These are phyloP conservation scores for Apotomis capreana DNA, from an alignment of 2,888 invertebrate genomes.

Conservation along the genomic window DNA sequence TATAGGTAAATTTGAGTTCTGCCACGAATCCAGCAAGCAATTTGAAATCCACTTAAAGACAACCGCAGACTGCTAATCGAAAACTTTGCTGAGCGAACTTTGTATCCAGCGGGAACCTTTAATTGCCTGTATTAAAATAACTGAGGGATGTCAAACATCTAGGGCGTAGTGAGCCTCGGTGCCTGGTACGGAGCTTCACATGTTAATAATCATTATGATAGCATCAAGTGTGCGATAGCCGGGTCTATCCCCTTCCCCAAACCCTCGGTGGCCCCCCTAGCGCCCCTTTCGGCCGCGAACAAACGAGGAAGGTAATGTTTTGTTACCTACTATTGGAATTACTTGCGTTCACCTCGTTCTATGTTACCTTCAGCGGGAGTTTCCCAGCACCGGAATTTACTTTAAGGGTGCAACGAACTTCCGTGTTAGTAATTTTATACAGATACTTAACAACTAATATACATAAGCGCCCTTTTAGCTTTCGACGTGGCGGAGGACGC, in stretches of 20 bases:
- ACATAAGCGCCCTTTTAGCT: slow-evolving; percentile 17
- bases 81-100: slow-evolving; percentile 72
- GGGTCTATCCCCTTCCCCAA: slow-evolving; percentile 61
- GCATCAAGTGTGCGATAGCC: slow-evolving; percentile 81
- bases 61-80: slow-evolving; percentile 79
- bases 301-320: slow-evolving; percentile 48
- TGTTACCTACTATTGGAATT: slow-evolving; percentile 49
- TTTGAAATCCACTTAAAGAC: slow-evolving; percentile 81
- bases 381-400: slow-evolving; percentile 53
- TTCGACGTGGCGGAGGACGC: not conserved
- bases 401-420: slow-evolving; percentile 51
- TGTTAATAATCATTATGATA: slow-evolving; percentile 84
- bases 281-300: slow-evolving; percentile 47
- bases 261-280: slow-evolving; percentile 47
- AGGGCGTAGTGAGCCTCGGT: slow-evolving; percentile 71
- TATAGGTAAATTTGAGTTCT: slow-evolving; percentile 40
- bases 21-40: slow-evolving; percentile 72
- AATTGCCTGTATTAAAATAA: slow-evolving; percentile 83
- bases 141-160: slow-evolving; percentile 82
- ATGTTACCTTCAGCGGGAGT: slow-evolving; percentile 51
- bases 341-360: slow-evolving; percentile 54
- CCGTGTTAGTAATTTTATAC: slow-evolving; percentile 43
- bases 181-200: slow-evolving; percentile 79
- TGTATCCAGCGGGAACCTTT: slow-evolving; percentile 70
- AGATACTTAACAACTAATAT: slow-evolving; percentile 1